Base-by-base conservation (phyloP, 2,113 vertebrate genomes). In the Columba janthina region DNA sequence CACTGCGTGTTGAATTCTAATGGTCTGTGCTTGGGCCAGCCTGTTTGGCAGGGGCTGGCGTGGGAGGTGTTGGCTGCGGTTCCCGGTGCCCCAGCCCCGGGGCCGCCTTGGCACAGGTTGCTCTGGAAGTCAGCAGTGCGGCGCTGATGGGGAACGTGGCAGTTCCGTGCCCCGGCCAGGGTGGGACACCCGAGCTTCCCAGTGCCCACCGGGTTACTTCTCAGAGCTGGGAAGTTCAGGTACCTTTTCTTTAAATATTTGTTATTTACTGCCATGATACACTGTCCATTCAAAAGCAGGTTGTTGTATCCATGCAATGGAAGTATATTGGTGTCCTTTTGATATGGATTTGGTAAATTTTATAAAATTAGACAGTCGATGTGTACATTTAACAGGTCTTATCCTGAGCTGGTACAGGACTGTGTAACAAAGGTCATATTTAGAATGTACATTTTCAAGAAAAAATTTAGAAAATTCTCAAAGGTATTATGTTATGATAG, bases 1-100 rank as follows among this genome's bases (percentile, higher is more conserved):
- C 44, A 10, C 76, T 42, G 85, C 53, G 94, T 48, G 70, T 31
- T 91, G 96, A 89, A 97, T 97, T 85, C 94, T 93, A 95, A 95
- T 96, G 75, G 53, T 48, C 74, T 51, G 83, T 85, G 87, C 36
- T 2, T 66, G 82, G 58, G 53, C 31, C 77, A 53, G 94, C 56
- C 19, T 15, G 81, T 54, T 62, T 28, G 26, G n/a, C 53, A 92
- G 95, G 38, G n/a, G 18, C 44, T 32, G 5, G 31, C 34, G 17
- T n/a, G 60, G 66, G 84, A 90, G 72, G 42, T 82, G 53, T 65
- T 90, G 93, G 78, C 72, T 48, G 62, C 29, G 9, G 28, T 15
- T 50, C 10, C 12, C 28, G 32, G 60, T 36, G 89, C 80, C 40
- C 2, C 87, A 26, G 70, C 54, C 61, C 13, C 0, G 42, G 53